Percentiles rank a stretch among this genome's conserved stretches.
Evolutionary conservation across 2,113 vertebrate genomes (phyloP).

Genomic region (Erpornis zantholeuca): DNA sequence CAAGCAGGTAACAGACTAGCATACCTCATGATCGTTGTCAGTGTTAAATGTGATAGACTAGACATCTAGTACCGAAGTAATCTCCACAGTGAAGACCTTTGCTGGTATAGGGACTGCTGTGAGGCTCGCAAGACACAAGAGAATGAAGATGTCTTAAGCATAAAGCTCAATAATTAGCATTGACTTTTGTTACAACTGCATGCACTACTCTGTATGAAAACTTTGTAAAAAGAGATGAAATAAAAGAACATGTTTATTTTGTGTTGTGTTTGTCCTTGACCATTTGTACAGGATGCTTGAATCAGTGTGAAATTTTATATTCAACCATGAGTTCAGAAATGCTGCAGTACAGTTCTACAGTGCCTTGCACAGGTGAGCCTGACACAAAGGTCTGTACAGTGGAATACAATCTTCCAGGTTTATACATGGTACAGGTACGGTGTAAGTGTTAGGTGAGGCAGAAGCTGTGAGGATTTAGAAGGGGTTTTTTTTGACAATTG

Average conservation of each 20-base stretch:
- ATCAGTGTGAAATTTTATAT: not conserved
- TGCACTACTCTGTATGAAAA: constrained; percentile 49
- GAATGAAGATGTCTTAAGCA: not conserved
- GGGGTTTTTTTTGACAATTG: not conserved
- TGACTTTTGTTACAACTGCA: constrained; percentile 50
- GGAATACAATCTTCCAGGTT: accelerated
- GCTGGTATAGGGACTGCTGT: not conserved
- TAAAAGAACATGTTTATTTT: constrained; percentile 68
- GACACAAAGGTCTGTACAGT: accelerated
- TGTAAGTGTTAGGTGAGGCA: not conserved
- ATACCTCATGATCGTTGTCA: constrained; percentile 26
- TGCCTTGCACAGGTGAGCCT: not conserved
- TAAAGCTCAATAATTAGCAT: not conserved
- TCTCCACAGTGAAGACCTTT: not conserved
- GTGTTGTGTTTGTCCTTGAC: not conserved
- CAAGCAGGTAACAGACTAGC: not conserved
- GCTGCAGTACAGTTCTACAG: not conserved
- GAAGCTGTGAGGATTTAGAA: not conserved
- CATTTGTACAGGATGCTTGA: not conserved
- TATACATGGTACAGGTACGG: not conserved
- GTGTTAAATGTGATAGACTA: not conserved
- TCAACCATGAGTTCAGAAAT: not conserved
- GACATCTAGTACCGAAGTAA: not conserved
- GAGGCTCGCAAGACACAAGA: not conserved
- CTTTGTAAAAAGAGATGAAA: constrained; percentile 58